Evolutionary conservation across 1,140 invertebrate species (phyloP), one percentile per base, ranked within the genome.

Genomic region (Coenobita brevimanus): DNA sequence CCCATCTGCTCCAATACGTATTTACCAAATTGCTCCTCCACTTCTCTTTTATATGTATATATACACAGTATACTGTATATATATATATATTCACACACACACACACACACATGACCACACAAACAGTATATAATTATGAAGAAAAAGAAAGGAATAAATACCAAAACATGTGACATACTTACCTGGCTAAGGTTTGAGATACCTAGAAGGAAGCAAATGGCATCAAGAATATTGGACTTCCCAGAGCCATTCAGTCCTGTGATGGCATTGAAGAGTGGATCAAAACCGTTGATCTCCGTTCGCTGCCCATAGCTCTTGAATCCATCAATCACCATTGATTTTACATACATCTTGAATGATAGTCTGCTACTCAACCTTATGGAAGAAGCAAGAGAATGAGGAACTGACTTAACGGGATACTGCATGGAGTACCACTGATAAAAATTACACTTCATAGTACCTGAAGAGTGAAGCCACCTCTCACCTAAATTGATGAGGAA

Each of bases 211-310:
- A 99, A 99, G 93, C 98, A 99, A 93, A 99, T 99, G 15, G 97
- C 95, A 94, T 99, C 99, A 64, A 99, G 94, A 92, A 99, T 98
- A 92, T 99, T 99, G 0, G 98, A 99, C 93, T 99, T 99, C 71
- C 99, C 99, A 89, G 97, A 98, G 3, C 99, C 99, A 93, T 99
- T 99, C 8, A 99, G 93, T 15, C 99, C 99, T 60, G 99, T 99
- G 71, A 99, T 99, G 13, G 99, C 99, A 92, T 99, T 99, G 92
- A 99, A 99, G 92, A 97, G 95, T 4, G 94, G 95, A 93, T 99
- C 98, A 92, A 99, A 99, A 30, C 96, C 97, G 89, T 95, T 95
- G n/a, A 99, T 96, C 93, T 98, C 97, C 0, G 98, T 97, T 91
- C 97, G 94, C 90, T 96, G 96, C 0, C 98, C 98, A 91, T 99